phyloP scores from a whole-genome alignment of 2,888 invertebrate genomes.

The Dyspetes luteomarginatus region DNA sequence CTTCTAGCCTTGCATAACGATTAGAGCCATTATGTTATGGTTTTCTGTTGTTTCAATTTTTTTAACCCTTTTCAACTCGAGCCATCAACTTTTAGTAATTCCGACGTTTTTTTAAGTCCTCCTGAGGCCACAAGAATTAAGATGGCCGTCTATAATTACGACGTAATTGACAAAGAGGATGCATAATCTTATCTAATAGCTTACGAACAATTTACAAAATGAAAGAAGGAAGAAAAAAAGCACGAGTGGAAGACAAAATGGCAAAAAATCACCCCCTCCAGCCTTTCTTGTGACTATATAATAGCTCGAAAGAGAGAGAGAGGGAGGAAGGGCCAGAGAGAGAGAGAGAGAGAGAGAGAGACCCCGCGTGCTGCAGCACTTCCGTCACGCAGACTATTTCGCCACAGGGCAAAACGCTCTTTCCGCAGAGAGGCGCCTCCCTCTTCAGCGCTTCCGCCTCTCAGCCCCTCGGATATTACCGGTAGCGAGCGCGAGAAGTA shows the following conservation, averaged over 20 bases:
- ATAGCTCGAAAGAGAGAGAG: not conserved
- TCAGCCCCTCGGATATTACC: conserved; percentile 52
- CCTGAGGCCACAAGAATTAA: no score
- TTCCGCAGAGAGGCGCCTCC: not conserved
- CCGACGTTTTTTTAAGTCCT: no score
- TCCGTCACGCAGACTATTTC: conserved; percentile 56
- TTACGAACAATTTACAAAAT: conserved; percentile 2
- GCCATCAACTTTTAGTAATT: no score
- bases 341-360: conserved; percentile 18
- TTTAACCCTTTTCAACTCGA: no score
- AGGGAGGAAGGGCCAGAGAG: not conserved
- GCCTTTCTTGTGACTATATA: conserved; percentile 17
- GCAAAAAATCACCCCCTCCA: conserved; percentile 64
- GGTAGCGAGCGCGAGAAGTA: conserved; percentile 52
- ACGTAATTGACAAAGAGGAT: no score
- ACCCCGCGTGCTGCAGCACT: conserved; percentile 46
- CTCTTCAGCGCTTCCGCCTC: conserved; percentile 14
- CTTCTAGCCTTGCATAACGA: no score
- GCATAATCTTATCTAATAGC: not conserved
- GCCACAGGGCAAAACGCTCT: conserved; percentile 45
- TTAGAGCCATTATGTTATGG: no score
- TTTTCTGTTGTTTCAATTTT: no score
- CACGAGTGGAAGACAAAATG: no score
- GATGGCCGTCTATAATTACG: not conserved
- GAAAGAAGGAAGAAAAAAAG: conserved; percentile 42